These are phyloP conservation scores for Tachina fera DNA, from an alignment of 2,888 invertebrate genomes.

Conservation along the genomic window DNA sequence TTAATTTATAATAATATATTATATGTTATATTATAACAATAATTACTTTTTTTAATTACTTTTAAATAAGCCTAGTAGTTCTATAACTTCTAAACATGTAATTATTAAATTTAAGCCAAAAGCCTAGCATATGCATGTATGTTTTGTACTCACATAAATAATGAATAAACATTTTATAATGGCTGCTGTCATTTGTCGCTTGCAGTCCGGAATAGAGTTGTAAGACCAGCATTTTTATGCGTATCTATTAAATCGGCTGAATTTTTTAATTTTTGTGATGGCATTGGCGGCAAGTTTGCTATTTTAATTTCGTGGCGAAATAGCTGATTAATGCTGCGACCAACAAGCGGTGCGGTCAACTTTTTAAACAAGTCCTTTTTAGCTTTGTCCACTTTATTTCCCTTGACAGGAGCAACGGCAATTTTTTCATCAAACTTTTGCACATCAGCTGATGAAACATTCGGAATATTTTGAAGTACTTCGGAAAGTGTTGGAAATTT, in stretches of 20 bases:
- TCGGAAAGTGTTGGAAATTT: conserved; percentile 87
- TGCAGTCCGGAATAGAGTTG: conserved; percentile 76
- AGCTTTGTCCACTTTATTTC: conserved; percentile 93
- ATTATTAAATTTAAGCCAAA: background rate
- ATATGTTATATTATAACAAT: too few relatives aligned
- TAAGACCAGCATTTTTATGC: conserved; percentile 79
- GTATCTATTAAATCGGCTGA: conserved; percentile 77
- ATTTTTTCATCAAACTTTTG: conserved; percentile 94
- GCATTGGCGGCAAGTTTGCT: conserved; percentile 90
- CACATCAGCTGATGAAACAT: conserved; percentile 90
- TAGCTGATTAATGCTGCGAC: conserved; percentile 92
- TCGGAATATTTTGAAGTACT: conserved; percentile 91
- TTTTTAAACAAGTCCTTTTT: conserved; percentile 96
- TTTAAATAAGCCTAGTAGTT: too few relatives aligned
- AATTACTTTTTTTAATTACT: too few relatives aligned
- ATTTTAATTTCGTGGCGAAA: conserved; percentile 95
- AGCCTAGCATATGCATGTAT: background rate
- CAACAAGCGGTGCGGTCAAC: conserved; percentile 92
- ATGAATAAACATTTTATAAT: conserved; percentile 51
- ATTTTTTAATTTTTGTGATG: conserved; percentile 73
- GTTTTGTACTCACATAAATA: conserved; percentile 54
- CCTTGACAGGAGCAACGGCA: conserved; percentile 86
- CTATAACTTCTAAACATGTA: too few relatives aligned
- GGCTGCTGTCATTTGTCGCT: conserved; percentile 57
- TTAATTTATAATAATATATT: too few relatives aligned